A percentile compares a stretch with the other conserved stretches of the same genome.
These are phyloP conservation scores for Puma concolor DNA, from an alignment of 2,113 vertebrate species.

Conservation along the genomic window DNA sequence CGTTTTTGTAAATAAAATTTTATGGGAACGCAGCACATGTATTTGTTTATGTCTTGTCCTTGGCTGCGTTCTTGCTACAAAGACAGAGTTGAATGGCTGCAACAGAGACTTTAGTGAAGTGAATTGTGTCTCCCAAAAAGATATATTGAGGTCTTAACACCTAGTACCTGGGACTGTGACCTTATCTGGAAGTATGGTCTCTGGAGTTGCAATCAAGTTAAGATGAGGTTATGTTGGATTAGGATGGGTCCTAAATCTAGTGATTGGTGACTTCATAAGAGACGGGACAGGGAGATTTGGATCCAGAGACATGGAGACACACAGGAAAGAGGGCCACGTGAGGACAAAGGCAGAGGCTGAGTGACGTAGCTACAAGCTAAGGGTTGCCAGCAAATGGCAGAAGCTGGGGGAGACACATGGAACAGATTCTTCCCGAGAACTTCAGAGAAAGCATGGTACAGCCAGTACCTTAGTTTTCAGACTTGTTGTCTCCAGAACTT, in stretches of 20 bases:
- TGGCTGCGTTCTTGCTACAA: not conserved
- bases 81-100: not conserved
- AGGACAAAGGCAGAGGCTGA: not conserved
- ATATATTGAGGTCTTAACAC: not conserved
- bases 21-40: not conserved
- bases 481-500: not conserved
- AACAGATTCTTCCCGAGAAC: not conserved
- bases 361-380: not conserved
- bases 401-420: not conserved
- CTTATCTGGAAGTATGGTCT: not conserved
- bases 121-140: not conserved
- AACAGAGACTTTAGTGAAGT: not conserved
- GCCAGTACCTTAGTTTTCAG: not conserved
- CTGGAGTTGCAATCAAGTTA: not conserved
- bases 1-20: not conserved
- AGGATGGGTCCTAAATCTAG: not conserved
- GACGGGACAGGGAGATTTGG: not conserved
- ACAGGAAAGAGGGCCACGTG: fast-evolving
- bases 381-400: fast-evolving
- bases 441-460: not conserved
- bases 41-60: not conserved
- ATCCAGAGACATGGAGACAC: not conserved
- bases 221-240: not conserved
- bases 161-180: not conserved
- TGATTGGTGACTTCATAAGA: not conserved